phyloP scores from a whole-genome alignment of 92 coral and sea anemone species.

The Porites evermanni region DNA sequence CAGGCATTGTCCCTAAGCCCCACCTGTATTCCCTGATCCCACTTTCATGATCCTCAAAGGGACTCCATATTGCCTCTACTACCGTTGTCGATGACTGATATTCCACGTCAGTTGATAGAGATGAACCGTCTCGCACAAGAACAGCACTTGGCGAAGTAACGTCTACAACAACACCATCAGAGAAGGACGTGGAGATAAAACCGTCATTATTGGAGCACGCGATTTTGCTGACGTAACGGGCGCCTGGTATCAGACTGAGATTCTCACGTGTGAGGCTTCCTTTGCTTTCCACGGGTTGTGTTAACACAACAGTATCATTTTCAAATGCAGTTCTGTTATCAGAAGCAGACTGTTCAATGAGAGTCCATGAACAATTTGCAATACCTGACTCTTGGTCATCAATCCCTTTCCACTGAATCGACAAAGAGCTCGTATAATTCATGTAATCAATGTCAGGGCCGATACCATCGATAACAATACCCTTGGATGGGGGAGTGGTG shows the following conservation, averaged over 20 bases:
- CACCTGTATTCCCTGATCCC: slow-evolving; percentile 81
- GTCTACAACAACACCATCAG: slow-evolving; percentile 76
- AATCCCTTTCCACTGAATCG: slow-evolving; percentile 74
- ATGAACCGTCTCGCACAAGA: slow-evolving; percentile 62
- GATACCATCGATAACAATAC: slow-evolving; percentile 78
- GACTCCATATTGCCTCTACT: slow-evolving; percentile 67
- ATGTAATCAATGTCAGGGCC: slow-evolving; percentile 70
- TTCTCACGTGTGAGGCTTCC: slow-evolving; percentile 59
- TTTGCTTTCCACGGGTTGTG: slow-evolving; percentile 43
- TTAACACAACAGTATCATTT: slow-evolving; percentile 28
- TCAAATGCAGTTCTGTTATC: slow-evolving; percentile 51
- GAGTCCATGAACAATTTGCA: slow-evolving; percentile 70
- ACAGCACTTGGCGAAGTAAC: slow-evolving; percentile 60
- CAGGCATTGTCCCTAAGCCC: slow-evolving; percentile 80
- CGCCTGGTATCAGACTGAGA: slow-evolving; percentile 73
- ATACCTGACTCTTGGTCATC: slow-evolving; percentile 73
- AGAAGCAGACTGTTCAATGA: slow-evolving; percentile 63
- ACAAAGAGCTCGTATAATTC: slow-evolving; percentile 54
- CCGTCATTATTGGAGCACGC: slow-evolving; percentile 82
- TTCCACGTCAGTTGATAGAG: slow-evolving; percentile 45
- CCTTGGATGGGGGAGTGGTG: slow-evolving; percentile 80
- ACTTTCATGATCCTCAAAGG: slow-evolving; percentile 77
- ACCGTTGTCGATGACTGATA: slow-evolving; percentile 47
- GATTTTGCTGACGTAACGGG: slow-evolving; percentile 69
- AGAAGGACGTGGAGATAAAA: slow-evolving; percentile 60